Evolutionary conservation across 2,797 vertebrate genomes (phyloP).

Genomic region (Chloroceryle amazona): DNA sequence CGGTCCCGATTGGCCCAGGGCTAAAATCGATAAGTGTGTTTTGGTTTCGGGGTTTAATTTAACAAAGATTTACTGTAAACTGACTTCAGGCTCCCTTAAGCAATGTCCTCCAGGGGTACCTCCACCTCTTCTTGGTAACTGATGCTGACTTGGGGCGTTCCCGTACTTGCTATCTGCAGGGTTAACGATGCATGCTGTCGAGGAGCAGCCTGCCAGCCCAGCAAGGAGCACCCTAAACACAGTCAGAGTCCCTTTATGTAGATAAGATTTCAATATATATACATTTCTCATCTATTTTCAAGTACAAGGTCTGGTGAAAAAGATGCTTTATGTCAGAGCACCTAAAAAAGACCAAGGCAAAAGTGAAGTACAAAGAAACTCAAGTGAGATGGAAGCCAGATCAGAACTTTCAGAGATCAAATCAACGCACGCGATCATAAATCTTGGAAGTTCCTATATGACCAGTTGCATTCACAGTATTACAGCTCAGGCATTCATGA

Average conservation of each 20-base stretch:
- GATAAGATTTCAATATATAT: not conserved
- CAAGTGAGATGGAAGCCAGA: not conserved
- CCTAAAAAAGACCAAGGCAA: not conserved
- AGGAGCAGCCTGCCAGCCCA: too few species aligned
- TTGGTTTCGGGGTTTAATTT: too few species aligned
- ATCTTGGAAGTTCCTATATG: not conserved
- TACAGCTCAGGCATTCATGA: not conserved
- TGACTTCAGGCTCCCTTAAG: too few species aligned
- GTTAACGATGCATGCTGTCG: too few species aligned
- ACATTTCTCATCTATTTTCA: not conserved
- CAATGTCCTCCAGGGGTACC: too few species aligned
- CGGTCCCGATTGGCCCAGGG: too few species aligned
- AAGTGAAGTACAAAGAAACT: not conserved
- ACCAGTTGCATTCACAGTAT: not conserved
- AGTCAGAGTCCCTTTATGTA: not conserved
- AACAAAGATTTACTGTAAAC: too few species aligned
- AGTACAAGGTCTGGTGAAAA: not conserved
- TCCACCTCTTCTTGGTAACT: too few species aligned
- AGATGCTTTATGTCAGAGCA: not conserved
- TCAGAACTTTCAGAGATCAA: not conserved
- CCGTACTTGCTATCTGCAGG: too few species aligned
- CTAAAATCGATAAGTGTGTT: too few species aligned
- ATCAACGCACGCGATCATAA: not conserved
- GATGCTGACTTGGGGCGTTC: too few species aligned
- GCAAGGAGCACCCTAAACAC: too few species aligned